These are phyloP conservation scores for Nemurella pictetii DNA, from an alignment of 2,888 invertebrate genomes.

Conservation along the genomic window DNA sequence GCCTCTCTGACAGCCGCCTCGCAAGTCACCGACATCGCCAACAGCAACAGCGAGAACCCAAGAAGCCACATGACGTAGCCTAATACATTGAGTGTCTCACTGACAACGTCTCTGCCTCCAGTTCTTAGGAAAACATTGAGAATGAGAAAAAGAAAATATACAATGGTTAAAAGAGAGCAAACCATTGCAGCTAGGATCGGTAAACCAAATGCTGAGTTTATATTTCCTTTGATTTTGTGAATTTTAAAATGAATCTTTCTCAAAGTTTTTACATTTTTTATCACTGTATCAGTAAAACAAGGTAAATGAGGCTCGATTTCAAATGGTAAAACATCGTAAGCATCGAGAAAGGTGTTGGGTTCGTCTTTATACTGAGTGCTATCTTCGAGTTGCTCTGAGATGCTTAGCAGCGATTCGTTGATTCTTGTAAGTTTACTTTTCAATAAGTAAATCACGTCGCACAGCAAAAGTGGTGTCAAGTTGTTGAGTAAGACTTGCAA, in stretches of 20 bases:
- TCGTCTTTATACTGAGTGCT: no score
- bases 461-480: not conserved
- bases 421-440: not conserved
- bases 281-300: no score
- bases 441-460: not conserved
- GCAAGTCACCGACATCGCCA: not conserved
- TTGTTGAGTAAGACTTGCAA: not conserved
- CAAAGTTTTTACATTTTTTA: no score
- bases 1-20: not conserved
- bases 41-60: not conserved
- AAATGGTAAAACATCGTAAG: no score
- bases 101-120: not conserved
- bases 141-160: not conserved
- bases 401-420: not conserved
- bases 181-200: not conserved
- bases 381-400: no score
- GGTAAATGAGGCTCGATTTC: no score
- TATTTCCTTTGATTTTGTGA: no score
- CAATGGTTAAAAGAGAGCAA: not conserved
- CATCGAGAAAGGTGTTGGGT: no score
- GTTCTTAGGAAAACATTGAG: not conserved
- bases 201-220: not conserved
- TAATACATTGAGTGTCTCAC: not conserved
- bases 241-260: no score
- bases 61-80: not conserved